phyloP scores from a whole-genome alignment of 2,797 vertebrate species.

The Poeciliopsis gracilis region DNA sequence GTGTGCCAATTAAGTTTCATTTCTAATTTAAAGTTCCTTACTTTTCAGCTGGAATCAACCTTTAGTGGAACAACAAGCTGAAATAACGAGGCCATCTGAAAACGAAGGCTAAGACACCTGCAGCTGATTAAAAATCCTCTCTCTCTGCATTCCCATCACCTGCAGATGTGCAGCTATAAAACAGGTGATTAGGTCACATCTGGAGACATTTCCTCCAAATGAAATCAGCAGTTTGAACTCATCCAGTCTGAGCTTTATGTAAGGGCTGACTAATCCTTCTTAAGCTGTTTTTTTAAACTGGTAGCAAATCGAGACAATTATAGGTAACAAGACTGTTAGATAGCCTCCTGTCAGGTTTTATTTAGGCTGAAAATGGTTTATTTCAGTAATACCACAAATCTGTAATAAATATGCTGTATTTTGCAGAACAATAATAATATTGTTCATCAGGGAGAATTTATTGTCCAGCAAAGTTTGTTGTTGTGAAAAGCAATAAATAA shows the following conservation, averaged over 20 bases:
- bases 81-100: constrained; percentile 14
- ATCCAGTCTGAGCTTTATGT: neutral
- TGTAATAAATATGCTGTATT: neutral
- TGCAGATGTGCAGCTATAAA: constrained; percentile 15
- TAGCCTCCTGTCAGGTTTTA: neutral
- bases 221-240: neutral
- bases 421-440: neutral
- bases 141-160: neutral
- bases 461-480: too few species aligned
- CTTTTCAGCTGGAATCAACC: constrained; percentile 11
- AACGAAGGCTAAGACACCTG: neutral
- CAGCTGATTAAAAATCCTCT: constrained; percentile 14
- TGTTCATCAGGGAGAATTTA: too few species aligned
- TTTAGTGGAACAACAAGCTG: constrained; percentile 14
- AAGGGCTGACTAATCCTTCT: too few species aligned
- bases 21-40: constrained; percentile 37
- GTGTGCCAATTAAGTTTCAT: neutral
- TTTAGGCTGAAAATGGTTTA: neutral
- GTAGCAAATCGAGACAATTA: neutral
- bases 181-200: constrained; percentile 1
- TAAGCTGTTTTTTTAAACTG: neutral
- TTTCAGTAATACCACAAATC: neutral
- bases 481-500: too few species aligned
- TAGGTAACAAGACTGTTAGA: neutral
- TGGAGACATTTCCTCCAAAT: neutral